These are phyloP conservation scores for Apamea anceps DNA, from an alignment of 2,888 invertebrate genomes.

Conservation along the genomic window DNA sequence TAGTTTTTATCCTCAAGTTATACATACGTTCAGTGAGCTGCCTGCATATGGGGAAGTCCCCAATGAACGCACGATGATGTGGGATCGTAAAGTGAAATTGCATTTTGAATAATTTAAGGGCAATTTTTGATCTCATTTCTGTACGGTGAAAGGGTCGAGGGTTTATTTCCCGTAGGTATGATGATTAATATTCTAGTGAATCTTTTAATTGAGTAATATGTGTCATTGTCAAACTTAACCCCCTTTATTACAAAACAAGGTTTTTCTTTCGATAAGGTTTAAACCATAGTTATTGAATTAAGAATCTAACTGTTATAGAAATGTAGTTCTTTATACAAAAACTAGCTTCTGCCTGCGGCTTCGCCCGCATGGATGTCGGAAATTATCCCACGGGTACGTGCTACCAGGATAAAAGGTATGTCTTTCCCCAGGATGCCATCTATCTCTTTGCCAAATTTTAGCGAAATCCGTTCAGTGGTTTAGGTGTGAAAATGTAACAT, in stretches of 20 bases:
- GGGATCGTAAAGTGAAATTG: slow-evolving; percentile 38
- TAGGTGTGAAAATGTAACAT: no score
- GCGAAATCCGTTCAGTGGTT: no score
- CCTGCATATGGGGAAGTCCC: slow-evolving; percentile 64
- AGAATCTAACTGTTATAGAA: background rate
- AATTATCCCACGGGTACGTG: no score
- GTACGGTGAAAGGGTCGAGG: background rate
- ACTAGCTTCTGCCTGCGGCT: no score
- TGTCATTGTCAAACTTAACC: background rate
- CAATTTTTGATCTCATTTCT: slow-evolving; percentile 24
- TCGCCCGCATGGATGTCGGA: no score
- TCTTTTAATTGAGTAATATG: background rate
- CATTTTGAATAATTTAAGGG: slow-evolving; percentile 48
- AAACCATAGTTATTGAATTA: background rate
- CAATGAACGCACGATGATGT: slow-evolving; percentile 13
- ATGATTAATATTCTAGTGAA: slow-evolving; percentile 1
- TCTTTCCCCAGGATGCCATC: no score
- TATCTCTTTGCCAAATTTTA: no score
- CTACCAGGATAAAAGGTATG: no score
- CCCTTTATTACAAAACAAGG: background rate
- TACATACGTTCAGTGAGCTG: background rate
- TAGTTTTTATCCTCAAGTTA: background rate
- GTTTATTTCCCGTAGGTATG: background rate
- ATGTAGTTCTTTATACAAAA: background rate
- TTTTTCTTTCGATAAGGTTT: background rate